Conservation (phyloP, 2,113 vertebrate species). For the Amazona vittata region DNA sequence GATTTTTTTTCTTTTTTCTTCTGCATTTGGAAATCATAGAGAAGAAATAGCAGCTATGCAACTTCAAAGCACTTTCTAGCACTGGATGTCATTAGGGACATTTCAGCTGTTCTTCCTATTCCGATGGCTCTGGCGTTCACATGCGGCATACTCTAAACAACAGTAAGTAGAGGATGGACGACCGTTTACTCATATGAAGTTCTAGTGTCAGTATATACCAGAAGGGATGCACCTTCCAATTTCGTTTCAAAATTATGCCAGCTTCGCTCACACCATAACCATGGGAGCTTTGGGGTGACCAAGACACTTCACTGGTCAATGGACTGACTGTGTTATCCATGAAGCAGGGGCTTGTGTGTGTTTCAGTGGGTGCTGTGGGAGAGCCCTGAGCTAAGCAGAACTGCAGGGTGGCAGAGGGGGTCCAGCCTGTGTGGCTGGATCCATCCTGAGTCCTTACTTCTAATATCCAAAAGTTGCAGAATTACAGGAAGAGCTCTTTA, state of each 20-base stretch:
- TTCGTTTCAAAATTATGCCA: not conserved
- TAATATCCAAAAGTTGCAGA: not conserved
- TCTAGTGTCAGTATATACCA: not conserved
- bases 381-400: not conserved
- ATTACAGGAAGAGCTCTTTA: not conserved
- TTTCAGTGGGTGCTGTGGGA: not conserved
- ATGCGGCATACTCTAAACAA: not conserved
- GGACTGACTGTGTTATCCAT: not conserved
- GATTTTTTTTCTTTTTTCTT: not conserved
- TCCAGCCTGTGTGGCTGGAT: not conserved
- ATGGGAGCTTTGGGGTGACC: not conserved
- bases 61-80: constrained; percentile 69
- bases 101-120: constrained; percentile 51
- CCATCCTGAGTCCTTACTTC: not conserved
- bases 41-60: constrained; percentile 53
- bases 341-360: not conserved
- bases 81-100: constrained; percentile 11
- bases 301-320: not conserved
- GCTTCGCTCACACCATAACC: not conserved
- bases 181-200: not conserved
- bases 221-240: not conserved
- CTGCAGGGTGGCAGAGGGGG: not conserved
- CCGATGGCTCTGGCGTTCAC: constrained; percentile 4
- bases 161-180: not conserved
- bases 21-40: constrained; percentile 66